Base-by-base conservation (phyloP, 30 jellyfish, hydroid and myxozoan genomes). In the Calvadosia cruxmelitensis region DNA sequence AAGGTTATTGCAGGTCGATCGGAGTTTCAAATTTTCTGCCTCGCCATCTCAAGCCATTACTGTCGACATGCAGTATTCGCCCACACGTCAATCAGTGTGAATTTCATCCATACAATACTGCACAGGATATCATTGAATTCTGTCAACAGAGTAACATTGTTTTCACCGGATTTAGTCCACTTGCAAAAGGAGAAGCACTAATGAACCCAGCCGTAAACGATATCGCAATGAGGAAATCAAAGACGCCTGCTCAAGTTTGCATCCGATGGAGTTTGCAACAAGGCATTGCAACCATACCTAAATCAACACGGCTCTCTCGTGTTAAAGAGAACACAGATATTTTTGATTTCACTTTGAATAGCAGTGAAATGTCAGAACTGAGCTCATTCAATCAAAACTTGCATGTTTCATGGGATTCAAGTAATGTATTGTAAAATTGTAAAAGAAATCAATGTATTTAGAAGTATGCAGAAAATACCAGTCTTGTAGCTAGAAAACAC, bases 241-340 rank as follows among this genome's bases (percentile, higher is more conserved):
- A 42, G 57, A 42, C 57, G 10, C 15, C 57, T 42, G 57, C 57
- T 42, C 57, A 42, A 42, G 57, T 42, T 20, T 42, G 57, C 57
- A 42, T 42, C 20, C 10, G 57, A 42, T 42, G 57, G 57, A 20
- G 57, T 20, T 20, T 42, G 10, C 57, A 42, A 42, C 57, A 42
- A 20, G 57, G 57, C 15, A 42, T 42, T 42, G 57, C 57, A 5
- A 42, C 57, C 20, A 42, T 42, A 42, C 57, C 57, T 5, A 42
- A 42, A 42, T 42, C 57, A 5, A 42, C 20, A 5, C 10, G 20
- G 20, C 57, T 20, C 57, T 5, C 10, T 5, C 10, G 57, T 5
- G 20, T 42, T 5, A 42, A 5, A 42, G 57, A 42, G 57, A 42
- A 42, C 20, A 20, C 57, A 42, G 57, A 42, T 42, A 20, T 42